phyloP scores from a whole-genome alignment of 2,888 invertebrate species.

The Polydrusus cervinus region DNA sequence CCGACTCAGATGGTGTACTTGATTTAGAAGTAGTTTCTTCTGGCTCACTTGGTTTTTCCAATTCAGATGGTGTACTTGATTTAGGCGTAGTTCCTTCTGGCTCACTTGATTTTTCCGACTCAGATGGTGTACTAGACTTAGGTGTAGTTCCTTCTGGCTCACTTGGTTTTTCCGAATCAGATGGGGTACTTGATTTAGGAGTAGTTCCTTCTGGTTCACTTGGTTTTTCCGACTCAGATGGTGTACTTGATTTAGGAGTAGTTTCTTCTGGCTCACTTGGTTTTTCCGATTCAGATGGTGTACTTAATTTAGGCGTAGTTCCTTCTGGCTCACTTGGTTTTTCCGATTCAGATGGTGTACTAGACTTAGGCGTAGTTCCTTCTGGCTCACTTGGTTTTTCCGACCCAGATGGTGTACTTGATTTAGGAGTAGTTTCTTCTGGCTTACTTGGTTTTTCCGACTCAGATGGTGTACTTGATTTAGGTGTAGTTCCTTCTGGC shows the following conservation, averaged over 20 bases:
- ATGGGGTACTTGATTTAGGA: conserved; percentile 25
- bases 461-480: conserved; percentile 18
- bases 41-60: conserved; percentile 16
- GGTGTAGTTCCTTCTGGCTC: conserved; percentile 31
- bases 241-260: conserved; percentile 25
- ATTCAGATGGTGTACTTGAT: conserved; percentile 25
- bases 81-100: conserved; percentile 26
- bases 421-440: conserved; percentile 26
- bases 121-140: conserved; percentile 18
- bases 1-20: conserved; percentile 24
- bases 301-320: conserved; percentile 21
- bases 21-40: conserved; percentile 9
- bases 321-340: neutral
- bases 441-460: conserved; percentile 18
- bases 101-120: conserved; percentile 30
- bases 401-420: conserved; percentile 23
- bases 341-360: conserved; percentile 22
- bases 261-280: conserved; percentile 17
- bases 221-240: conserved; percentile 31
- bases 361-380: conserved; percentile 25
- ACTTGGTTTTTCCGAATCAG: conserved; percentile 7
- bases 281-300: conserved; percentile 15
- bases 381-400: conserved; percentile 31
- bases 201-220: conserved; percentile 25
- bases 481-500: conserved; percentile 22